phyloP scores from a whole-genome alignment of 2,113 vertebrate species.

The Calidris pygmaea region DNA sequence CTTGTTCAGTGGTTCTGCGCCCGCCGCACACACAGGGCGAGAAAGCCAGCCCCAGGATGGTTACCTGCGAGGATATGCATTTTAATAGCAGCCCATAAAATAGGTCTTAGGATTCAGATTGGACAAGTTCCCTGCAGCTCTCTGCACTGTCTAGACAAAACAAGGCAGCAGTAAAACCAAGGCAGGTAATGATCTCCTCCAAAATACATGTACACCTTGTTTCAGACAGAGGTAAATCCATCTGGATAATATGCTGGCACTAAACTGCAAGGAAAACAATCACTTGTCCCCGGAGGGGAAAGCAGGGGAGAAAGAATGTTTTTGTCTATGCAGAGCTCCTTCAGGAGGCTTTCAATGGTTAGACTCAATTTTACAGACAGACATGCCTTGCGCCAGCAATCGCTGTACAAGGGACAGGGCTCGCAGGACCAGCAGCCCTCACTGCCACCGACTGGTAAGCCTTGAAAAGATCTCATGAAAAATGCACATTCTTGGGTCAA shows the following conservation, averaged over 20 bases:
- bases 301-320: conserved; percentile 61
- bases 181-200: conserved; percentile 74
- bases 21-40: background rate
- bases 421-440: background rate
- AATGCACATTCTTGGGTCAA: background rate
- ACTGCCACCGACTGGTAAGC: background rate
- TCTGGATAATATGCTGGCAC: conserved; percentile 68
- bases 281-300: conserved; percentile 64
- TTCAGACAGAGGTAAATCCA: conserved; percentile 74
- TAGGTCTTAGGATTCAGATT: conserved; percentile 49
- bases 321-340: conserved; percentile 67
- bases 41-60: background rate
- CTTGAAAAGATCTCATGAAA: background rate
- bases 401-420: background rate
- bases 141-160: conserved; percentile 80
- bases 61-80: conserved; percentile 26
- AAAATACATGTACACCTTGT: conserved; percentile 67
- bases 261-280: conserved; percentile 70
- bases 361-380: conserved; percentile 33
- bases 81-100: conserved; percentile 66
- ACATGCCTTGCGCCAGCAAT: background rate
- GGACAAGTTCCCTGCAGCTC: conserved; percentile 71
- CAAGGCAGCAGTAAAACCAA: conserved; percentile 76
- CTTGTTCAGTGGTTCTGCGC: background rate
- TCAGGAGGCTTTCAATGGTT: conserved; percentile 51